Percentiles rank a stretch among this genome's conserved stretches.
Evolutionary conservation across 2,113 vertebrate species (phyloP).

Genomic region (Pterocles orientalis): DNA sequence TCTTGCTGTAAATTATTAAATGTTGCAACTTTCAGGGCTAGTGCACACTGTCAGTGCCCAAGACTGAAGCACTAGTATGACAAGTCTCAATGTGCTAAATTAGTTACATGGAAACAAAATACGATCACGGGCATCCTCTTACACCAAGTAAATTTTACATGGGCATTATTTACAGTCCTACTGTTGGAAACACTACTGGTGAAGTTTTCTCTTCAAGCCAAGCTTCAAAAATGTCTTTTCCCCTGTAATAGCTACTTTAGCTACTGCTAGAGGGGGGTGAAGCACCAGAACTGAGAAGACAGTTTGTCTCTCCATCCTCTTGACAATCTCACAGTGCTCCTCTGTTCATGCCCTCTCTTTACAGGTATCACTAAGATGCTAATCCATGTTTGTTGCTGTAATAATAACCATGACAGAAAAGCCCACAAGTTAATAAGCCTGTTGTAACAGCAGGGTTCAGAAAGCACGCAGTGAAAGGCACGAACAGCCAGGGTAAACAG

Average conservation of each 20-base stretch:
- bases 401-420: background rate
- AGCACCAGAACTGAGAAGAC: background rate
- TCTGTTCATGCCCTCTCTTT: background rate
- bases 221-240: background rate
- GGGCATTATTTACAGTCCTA: conserved; percentile 15
- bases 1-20: conserved; percentile 60
- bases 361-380: background rate
- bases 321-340: background rate
- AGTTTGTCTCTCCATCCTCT: background rate
- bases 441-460: background rate
- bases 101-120: conserved; percentile 53
- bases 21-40: background rate
- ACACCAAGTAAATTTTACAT: conserved; percentile 58
- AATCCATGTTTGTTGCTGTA: background rate
- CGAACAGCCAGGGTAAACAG: background rate
- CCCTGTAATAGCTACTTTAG: background rate
- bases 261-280: background rate
- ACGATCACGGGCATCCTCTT: conserved; percentile 54
- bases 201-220: background rate
- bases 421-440: background rate
- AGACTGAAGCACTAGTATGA: background rate
- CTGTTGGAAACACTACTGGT: background rate
- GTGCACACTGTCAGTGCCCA: background rate
- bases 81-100: background rate
- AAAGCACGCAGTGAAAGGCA: background rate